phyloP scores from a whole-genome alignment of 2,888 invertebrate genomes.

The Hololepta plana region DNA sequence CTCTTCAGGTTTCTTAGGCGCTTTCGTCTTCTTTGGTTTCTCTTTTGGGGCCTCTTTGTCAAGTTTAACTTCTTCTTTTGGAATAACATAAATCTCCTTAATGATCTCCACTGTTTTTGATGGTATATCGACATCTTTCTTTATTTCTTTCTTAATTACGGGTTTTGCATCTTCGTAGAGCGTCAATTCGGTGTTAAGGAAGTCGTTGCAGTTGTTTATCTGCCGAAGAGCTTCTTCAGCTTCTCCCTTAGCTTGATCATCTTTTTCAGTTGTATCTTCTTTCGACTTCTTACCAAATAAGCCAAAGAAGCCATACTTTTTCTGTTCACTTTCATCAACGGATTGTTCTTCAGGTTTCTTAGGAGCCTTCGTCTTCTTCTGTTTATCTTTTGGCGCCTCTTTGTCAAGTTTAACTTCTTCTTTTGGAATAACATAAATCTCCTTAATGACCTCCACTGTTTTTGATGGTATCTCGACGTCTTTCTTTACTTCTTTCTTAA shows the following conservation, averaged over 20 bases:
- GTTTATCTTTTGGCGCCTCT: conserved; percentile 3
- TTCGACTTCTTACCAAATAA: conserved; percentile 12
- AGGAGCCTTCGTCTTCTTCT: too few relatives aligned
- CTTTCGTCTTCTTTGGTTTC: conserved; percentile 3
- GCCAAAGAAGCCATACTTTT: conserved; percentile 10
- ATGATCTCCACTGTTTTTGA: conserved; percentile 3
- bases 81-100: not conserved
- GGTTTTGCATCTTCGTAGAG: conserved; percentile 6
- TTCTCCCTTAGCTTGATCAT: conserved; percentile 6
- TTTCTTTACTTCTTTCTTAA: too few relatives aligned
- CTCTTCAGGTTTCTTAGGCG: conserved; percentile 5
- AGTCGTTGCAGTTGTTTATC: not conserved
- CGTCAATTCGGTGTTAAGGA: not conserved
- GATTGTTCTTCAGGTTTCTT: conserved; percentile 7
- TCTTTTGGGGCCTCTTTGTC: conserved; percentile 1
- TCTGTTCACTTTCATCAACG: conserved; percentile 6
- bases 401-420: too few relatives aligned
- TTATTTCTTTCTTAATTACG: conserved; percentile 3
- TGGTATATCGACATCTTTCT: too few relatives aligned
- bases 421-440: too few relatives aligned
- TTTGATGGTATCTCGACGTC: too few relatives aligned
- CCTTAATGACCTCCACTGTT: conserved; percentile 1
- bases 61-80: not conserved
- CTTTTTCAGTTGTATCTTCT: conserved; percentile 2
- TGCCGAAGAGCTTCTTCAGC: not conserved